A percentile compares a stretch with the other conserved stretches of the same genome.
phyloP scores from a whole-genome alignment of 2,888 invertebrate genomes.

The Ypsolopha scabrella region DNA sequence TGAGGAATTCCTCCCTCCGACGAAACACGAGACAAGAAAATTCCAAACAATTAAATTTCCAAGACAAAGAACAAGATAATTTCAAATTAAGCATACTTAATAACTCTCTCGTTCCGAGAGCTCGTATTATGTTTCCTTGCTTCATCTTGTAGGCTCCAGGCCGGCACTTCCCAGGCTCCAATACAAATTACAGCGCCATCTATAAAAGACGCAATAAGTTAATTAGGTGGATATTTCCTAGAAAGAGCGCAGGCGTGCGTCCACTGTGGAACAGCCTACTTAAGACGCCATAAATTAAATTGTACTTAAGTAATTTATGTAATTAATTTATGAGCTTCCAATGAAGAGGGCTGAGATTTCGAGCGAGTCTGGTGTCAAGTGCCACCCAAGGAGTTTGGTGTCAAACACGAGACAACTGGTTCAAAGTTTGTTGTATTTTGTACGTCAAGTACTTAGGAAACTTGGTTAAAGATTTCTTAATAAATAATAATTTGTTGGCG shows the following conservation, averaged over 20 bases:
- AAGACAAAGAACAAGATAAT: no score
- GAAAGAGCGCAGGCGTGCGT: conserved; percentile 6
- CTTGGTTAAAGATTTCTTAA: no score
- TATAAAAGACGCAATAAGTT: conserved; percentile 14
- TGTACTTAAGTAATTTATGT: conserved; percentile 17
- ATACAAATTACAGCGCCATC: conserved; percentile 3
- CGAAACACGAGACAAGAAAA: no score
- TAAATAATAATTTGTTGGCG: not conserved
- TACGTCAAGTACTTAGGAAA: no score
- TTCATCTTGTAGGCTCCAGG: no score
- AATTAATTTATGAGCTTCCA: conserved; percentile 13
- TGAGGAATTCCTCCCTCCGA: no score
- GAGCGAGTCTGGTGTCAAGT: not conserved
- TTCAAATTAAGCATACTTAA: no score
- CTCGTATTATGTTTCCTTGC: not conserved
- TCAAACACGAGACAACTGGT: no score
- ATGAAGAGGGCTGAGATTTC: not conserved
- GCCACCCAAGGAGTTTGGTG: not conserved
- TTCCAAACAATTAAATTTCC: no score
- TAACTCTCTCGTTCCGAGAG: not conserved
- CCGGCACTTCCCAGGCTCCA: not conserved
- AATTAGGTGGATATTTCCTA: conserved; percentile 12
- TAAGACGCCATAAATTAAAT: conserved; percentile 14
- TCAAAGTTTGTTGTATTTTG: no score
- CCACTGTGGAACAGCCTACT: conserved; percentile 9